Evolutionary conservation across 2,797 vertebrate genomes (phyloP).

Genomic region (Tenualosa thibaudeaui): DNA sequence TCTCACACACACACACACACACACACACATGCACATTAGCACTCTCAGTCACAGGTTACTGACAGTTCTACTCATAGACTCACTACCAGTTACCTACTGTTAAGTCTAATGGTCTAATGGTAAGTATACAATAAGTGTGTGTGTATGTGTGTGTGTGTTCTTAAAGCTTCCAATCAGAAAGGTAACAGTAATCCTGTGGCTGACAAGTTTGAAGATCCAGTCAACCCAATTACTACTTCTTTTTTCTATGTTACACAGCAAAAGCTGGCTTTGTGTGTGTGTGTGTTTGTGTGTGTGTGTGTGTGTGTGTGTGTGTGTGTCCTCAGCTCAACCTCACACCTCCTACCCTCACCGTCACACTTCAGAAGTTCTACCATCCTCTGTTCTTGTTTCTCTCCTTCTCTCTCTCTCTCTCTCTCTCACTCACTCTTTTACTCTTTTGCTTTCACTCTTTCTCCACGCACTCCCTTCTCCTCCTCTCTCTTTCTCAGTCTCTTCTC

Average conservation of each 20-base stretch:
- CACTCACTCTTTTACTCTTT: slow-evolving; percentile 33
- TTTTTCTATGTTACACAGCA: too few relatives aligned
- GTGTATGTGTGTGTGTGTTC: neutral
- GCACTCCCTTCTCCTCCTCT: slow-evolving; percentile 47
- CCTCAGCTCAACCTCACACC: neutral
- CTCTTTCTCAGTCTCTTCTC: neutral
- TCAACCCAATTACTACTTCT: too few relatives aligned
- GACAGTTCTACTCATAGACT: neutral
- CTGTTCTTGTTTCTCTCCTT: neutral
- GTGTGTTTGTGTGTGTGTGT: neutral
- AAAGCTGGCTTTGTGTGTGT: neutral
- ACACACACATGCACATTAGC: neutral
- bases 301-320: slow-evolving; percentile 13
- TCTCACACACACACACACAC: neutral
- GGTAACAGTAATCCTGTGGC: neutral
- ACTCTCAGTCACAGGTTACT: neutral
- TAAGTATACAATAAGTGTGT: neutral
- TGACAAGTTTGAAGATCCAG: neutral
- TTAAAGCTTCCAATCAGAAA: neutral
- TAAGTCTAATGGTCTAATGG: neutral
- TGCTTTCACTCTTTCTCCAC: slow-evolving; percentile 39
- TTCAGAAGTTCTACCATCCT: neutral
- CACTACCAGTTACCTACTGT: neutral
- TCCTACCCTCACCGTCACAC: neutral
- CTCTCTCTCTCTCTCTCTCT: slow-evolving; percentile 29